Evolutionary conservation across 2,797 vertebrate genomes (phyloP).

Genomic region (Acropternis orthonyx): DNA sequence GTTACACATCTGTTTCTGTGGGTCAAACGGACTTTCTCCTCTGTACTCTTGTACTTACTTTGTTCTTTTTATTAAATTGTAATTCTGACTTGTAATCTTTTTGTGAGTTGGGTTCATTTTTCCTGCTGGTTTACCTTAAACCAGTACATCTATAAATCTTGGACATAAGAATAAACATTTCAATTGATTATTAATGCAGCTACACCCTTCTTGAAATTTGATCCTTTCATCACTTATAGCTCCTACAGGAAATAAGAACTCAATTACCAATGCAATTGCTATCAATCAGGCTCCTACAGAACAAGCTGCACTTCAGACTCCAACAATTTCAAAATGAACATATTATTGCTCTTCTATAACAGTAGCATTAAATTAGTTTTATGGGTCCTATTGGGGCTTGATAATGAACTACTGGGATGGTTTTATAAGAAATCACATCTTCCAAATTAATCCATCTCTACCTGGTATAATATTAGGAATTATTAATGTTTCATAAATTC

Average conservation of each 20-base stretch:
- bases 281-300: not conserved
- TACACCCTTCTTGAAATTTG: not conserved
- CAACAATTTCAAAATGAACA: not conserved
- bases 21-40: no score
- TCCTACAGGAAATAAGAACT: constrained; percentile 16
- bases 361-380: not conserved
- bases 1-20: no score
- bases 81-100: no score
- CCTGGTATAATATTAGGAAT: not conserved
- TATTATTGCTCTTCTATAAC: not conserved
- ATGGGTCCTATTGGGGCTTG: not conserved
- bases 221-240: not conserved
- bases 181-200: not conserved
- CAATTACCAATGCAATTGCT: not conserved
- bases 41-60: no score
- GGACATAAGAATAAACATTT: not conserved
- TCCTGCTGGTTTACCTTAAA: no score
- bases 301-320: not conserved
- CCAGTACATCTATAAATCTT: constrained; percentile 26
- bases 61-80: no score
- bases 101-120: no score
- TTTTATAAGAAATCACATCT: not conserved
- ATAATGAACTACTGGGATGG: not conserved
- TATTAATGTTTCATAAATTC: not conserved
- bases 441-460: not conserved